phyloP scores from a whole-genome alignment of 2,797 vertebrate genomes.

The Pantherophis alleghaniensis region DNA sequence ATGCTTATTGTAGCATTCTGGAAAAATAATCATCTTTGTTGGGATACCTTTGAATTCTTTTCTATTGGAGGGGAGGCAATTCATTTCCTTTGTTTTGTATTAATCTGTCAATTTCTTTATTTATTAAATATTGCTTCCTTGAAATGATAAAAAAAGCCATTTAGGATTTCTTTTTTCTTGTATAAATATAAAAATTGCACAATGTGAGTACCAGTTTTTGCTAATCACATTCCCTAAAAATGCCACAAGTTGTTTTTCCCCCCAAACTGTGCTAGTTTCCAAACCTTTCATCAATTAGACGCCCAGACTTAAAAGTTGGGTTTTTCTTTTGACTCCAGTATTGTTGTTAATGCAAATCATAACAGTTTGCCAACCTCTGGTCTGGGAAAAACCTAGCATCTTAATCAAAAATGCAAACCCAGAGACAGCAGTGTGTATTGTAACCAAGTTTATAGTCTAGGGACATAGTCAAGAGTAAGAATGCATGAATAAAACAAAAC shows the following conservation, averaged over 20 bases:
- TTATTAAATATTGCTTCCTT: background rate
- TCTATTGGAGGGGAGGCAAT: background rate
- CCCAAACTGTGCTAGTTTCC: background rate
- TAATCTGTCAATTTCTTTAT: background rate
- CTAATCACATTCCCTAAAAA: background rate
- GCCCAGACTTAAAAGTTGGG: background rate
- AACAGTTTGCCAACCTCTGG: background rate
- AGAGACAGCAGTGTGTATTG: constrained; percentile 2
- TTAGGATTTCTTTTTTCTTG: background rate
- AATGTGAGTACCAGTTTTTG: background rate
- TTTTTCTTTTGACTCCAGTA: background rate
- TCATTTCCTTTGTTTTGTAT: background rate
- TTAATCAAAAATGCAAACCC: constrained; percentile 30
- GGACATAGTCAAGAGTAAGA: background rate
- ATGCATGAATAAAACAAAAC: constrained; percentile 31
- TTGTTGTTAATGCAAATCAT: constrained; percentile 17
- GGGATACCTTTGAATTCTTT: background rate
- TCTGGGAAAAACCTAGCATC: background rate
- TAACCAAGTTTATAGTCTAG: constrained; percentile 25
- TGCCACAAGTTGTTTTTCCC: background rate
- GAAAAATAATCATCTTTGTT: background rate
- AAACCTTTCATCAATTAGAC: background rate
- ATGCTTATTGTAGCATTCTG: background rate
- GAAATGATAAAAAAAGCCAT: background rate
- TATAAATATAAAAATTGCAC: background rate